Evolutionary conservation across 53 echinoderm and acorn worm species (phyloP).

Genomic region (Echinometra lucunter): DNA sequence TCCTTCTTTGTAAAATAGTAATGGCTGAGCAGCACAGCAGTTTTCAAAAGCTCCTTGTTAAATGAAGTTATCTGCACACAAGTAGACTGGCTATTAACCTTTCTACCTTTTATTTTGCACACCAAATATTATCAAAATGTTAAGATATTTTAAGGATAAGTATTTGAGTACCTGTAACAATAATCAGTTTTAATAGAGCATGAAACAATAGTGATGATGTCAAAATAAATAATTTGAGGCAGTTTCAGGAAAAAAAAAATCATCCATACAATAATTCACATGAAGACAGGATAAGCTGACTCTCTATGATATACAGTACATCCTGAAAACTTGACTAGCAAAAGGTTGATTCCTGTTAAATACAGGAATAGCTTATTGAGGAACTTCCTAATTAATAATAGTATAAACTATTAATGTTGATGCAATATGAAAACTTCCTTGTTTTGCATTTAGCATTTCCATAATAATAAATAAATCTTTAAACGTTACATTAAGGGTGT

Average conservation of each 20-base stretch:
- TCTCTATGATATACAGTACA: background rate
- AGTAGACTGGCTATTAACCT: background rate
- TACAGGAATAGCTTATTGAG: background rate
- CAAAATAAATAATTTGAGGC: background rate
- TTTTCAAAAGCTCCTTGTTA: background rate
- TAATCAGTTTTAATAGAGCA: background rate
- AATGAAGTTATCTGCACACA: background rate
- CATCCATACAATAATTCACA: background rate
- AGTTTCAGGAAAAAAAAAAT: background rate
- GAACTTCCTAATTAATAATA: background rate
- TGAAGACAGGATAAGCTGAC: background rate
- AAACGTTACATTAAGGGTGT: background rate
- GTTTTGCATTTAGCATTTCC: background rate
- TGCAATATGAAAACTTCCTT: background rate
- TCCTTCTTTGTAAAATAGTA: background rate
- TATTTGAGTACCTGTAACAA: background rate
- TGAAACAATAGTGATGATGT: background rate
- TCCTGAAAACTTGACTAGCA: background rate
- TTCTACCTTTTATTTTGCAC: background rate
- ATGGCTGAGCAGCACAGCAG: background rate
- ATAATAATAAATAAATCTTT: slow-evolving; percentile 3
- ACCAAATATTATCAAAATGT: background rate
- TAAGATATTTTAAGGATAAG: background rate
- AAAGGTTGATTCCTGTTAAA: background rate
- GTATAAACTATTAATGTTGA: background rate